Evolutionary conservation across 2,888 invertebrate species (phyloP).

Genomic region (Flabesymbios commensalis): DNA sequence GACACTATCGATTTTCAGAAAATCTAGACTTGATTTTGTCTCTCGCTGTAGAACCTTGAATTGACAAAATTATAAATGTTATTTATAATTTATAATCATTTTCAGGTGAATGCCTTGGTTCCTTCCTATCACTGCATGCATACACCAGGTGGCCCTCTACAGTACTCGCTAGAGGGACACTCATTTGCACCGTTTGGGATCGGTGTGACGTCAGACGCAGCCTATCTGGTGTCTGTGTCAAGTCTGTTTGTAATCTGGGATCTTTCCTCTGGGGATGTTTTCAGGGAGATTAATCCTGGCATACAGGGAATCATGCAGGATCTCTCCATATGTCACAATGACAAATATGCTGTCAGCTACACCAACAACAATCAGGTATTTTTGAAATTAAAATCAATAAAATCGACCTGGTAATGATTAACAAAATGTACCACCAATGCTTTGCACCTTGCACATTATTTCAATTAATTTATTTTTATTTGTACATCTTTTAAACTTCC

Average conservation of each 20-base stretch:
- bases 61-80: too few relatives aligned
- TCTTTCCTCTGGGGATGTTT: slow-evolving; percentile 90
- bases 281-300: slow-evolving; percentile 83
- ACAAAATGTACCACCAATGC: too few relatives aligned
- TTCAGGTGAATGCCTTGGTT: slow-evolving; percentile 73
- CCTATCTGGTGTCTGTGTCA: slow-evolving; percentile 88
- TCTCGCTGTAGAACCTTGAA: too few relatives aligned
- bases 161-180: slow-evolving; percentile 97
- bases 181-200: slow-evolving; percentile 77
- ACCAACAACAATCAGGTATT: slow-evolving; percentile 96
- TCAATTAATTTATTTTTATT: too few relatives aligned
- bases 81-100: too few relatives aligned
- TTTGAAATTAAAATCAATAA: too few relatives aligned
- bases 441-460: too few relatives aligned
- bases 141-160: slow-evolving; percentile 97
- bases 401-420: too few relatives aligned
- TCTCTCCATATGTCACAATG: slow-evolving; percentile 88
- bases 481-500: too few relatives aligned
- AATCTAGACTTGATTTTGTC: too few relatives aligned
- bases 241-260: slow-evolving; percentile 98
- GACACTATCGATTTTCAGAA: too few relatives aligned
- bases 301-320: slow-evolving; percentile 89
- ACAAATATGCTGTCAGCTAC: slow-evolving; percentile 92
- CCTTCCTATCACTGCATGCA: slow-evolving; percentile 95
- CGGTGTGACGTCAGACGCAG: slow-evolving; percentile 54